Evolutionary conservation across 2,797 vertebrate species (phyloP).

Genomic region (Sandelia bainsii): DNA sequence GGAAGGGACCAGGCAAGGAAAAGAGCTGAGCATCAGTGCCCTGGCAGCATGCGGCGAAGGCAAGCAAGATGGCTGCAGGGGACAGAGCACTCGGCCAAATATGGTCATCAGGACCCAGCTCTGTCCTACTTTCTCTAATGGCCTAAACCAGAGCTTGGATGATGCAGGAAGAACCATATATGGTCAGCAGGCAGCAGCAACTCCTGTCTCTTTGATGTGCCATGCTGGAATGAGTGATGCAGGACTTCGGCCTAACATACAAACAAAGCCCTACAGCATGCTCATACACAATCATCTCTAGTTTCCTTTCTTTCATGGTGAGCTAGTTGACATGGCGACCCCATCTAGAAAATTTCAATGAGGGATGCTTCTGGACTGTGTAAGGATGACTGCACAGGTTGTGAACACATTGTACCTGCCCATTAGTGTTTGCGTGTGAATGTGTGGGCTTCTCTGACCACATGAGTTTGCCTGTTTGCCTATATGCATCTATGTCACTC

Average conservation of each 20-base stretch:
- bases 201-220: conserved; percentile 69
- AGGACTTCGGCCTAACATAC: conserved; percentile 63
- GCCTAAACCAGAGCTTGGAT: conserved; percentile 66
- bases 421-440: conserved; percentile 44
- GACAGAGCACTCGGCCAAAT: conserved; percentile 78
- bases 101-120: conserved; percentile 76
- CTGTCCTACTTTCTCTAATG: conserved; percentile 83
- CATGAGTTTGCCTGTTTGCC: conserved; percentile 18
- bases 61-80: conserved; percentile 81
- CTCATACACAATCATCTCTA: conserved; percentile 23
- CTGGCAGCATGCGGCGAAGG: conserved; percentile 67
- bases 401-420: conserved; percentile 46
- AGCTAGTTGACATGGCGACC: conserved; percentile 59
- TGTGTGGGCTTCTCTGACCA: conserved; percentile 19
- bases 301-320: conserved; percentile 34
- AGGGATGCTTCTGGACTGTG: conserved; percentile 44
- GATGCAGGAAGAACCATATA: conserved; percentile 72
- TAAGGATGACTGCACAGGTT: conserved; percentile 51
- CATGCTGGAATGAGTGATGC: conserved; percentile 68
- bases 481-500: conserved; percentile 39
- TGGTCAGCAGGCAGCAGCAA: conserved; percentile 53
- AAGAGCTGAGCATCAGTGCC: conserved; percentile 61
- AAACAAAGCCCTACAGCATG: conserved; percentile 60
- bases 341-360: conserved; percentile 33
- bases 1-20: conserved; percentile 38